Conservation (phyloP, 2,797 vertebrate genomes). For the Chiloscyllium punctatum region DNA sequence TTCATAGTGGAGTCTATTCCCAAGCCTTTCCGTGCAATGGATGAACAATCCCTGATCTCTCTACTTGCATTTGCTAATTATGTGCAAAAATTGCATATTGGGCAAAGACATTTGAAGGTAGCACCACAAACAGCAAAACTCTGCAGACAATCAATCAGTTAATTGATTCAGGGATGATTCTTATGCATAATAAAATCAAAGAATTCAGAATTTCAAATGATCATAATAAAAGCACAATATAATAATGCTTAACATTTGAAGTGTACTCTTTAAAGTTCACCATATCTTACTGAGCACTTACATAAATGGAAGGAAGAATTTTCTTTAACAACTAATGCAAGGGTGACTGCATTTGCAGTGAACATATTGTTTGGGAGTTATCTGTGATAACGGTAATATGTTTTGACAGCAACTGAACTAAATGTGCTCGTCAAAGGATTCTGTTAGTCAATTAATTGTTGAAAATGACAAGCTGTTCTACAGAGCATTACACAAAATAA, state of each 20-base stretch:
- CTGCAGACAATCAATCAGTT: neutral
- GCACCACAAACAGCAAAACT: neutral
- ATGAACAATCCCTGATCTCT: neutral
- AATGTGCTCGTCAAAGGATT: neutral
- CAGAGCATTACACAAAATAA: conserved; percentile 1
- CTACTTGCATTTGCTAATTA: neutral
- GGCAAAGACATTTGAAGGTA: neutral
- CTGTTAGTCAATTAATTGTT: conserved; percentile 3
- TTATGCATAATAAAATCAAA: neutral
- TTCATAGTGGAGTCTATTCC: neutral
- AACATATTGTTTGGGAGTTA: neutral
- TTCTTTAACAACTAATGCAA: neutral
- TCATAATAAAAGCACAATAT: neutral
- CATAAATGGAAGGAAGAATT: neutral
- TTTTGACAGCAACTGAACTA: neutral
- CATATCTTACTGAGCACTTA: neutral
- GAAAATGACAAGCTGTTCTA: neutral
- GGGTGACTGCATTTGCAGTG: neutral
- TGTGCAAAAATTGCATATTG: neutral
- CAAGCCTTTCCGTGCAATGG: neutral
- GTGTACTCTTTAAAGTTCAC: neutral
- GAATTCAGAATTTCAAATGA: neutral
- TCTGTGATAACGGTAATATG: neutral
- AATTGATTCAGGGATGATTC: neutral
- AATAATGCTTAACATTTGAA: neutral